Conservation (phyloP, 2,797 vertebrate genomes). For the Lagocephalus sceleratus region DNA sequence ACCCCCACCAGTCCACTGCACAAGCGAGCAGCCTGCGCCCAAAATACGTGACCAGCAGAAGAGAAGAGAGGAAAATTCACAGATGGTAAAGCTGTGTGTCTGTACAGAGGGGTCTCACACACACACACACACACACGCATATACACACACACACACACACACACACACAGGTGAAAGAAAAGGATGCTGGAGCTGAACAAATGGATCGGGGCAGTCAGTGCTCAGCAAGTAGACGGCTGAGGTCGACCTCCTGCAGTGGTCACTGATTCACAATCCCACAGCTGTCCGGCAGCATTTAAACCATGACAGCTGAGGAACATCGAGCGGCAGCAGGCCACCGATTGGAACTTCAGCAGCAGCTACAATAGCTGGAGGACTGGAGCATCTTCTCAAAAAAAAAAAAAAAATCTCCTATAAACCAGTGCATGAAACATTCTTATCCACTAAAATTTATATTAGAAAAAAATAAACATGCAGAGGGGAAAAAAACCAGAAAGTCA, state of each 20-base stretch:
- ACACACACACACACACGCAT: no score
- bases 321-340: conserved; percentile 4
- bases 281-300: conserved; percentile 53
- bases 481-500: no score
- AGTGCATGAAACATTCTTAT: no score
- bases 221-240: conserved; percentile 31
- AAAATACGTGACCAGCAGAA: conserved; percentile 28
- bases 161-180: conserved; percentile 5
- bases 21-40: conserved; percentile 7
- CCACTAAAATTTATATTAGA: no score
- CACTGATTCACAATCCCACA: conserved; percentile 59
- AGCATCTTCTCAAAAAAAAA: not conserved
- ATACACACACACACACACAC: no score
- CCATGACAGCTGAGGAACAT: conserved; percentile 21
- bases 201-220: conserved; percentile 28
- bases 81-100: conserved; percentile 28
- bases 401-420: not conserved
- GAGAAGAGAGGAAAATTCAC: conserved; percentile 19
- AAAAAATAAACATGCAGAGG: no score
- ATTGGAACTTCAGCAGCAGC: conserved; percentile 10
- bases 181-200: conserved; percentile 43
- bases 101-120: not conserved
- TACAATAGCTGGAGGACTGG: conserved; percentile 3
- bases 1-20: conserved; percentile 50
- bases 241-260: conserved; percentile 48